These are phyloP conservation scores for Gryon sp. DNA, from an alignment of 1,140 invertebrate genomes.

Conservation along the genomic window DNA sequence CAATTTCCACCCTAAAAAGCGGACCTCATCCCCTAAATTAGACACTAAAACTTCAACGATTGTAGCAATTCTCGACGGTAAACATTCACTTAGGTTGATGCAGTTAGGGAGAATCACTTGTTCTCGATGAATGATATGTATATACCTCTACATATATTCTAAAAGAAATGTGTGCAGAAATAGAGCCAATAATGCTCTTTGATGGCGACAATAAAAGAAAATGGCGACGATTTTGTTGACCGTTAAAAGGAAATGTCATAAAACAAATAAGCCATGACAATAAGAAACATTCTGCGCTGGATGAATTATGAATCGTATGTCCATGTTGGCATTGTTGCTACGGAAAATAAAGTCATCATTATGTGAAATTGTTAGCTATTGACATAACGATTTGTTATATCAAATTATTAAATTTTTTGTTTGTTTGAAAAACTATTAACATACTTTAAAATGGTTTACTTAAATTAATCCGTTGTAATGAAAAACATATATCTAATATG, in stretches of 20 bases:
- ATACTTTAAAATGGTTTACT: too few species aligned
- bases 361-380: too few species aligned
- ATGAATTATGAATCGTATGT: constrained; percentile 51
- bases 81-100: constrained; percentile 56
- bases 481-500: too few species aligned
- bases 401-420: too few species aligned
- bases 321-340: too few species aligned
- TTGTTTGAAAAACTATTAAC: too few species aligned
- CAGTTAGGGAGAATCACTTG: constrained; percentile 34
- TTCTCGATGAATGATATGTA: constrained; percentile 42
- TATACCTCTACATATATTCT: too few species aligned
- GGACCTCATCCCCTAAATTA: constrained; percentile 42
- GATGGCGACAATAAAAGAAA: constrained; percentile 42
- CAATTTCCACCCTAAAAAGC: constrained; percentile 41
- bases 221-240: constrained; percentile 2
- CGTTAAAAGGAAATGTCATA: constrained; percentile 8
- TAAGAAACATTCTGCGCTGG: constrained; percentile 24
- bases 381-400: too few species aligned
- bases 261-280: constrained; percentile 24
- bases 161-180: constrained; percentile 33
- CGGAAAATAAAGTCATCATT: too few species aligned
- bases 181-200: constrained; percentile 41
- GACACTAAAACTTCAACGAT: constrained; percentile 41
- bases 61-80: constrained; percentile 36
- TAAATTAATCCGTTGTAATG: too few species aligned